phyloP scores from a whole-genome alignment of 2,888 invertebrate genomes.

The Brachycybe producta region DNA sequence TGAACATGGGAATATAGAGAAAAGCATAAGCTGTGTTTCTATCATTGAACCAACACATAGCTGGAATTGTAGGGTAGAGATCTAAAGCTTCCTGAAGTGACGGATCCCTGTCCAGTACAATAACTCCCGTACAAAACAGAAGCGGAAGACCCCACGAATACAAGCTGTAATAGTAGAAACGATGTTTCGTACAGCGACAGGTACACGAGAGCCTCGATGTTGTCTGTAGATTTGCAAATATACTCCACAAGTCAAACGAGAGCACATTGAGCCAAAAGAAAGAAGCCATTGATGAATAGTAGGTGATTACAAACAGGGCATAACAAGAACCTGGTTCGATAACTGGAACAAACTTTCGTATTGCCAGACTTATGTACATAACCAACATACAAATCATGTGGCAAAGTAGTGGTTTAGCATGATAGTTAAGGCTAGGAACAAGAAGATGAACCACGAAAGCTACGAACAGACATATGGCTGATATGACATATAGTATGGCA shows the following conservation, averaged over 20 bases:
- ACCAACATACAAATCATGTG: constrained; percentile 15
- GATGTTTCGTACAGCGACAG: not conserved
- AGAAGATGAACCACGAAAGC: constrained; percentile 14
- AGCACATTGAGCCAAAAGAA: constrained; percentile 90
- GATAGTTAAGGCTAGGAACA: constrained; percentile 16
- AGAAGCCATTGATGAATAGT: constrained; percentile 75
- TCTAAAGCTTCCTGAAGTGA: constrained; percentile 1
- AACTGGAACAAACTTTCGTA: not conserved
- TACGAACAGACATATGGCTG: constrained; percentile 11
- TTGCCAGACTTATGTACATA: constrained; percentile 13
- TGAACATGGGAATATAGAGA: constrained; percentile 5
- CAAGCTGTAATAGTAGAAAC: not conserved
- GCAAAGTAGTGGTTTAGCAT: constrained; percentile 16
- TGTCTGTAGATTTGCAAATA: constrained; percentile 14
- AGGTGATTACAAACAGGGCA: constrained; percentile 46
- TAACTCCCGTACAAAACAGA: not conserved
- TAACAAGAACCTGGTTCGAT: constrained; percentile 5
- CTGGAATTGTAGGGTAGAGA: not conserved
- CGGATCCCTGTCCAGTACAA: constrained; percentile 7
- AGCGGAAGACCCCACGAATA: constrained; percentile 12
- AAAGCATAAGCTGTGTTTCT: constrained; percentile 6
- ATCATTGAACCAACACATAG: constrained; percentile 16
- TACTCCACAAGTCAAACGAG: constrained; percentile 79
- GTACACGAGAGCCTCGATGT: not conserved
- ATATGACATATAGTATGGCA: constrained; percentile 4